Conservation (phyloP, 2,797 vertebrate species). For the Petrocephalus sullivani region DNA sequence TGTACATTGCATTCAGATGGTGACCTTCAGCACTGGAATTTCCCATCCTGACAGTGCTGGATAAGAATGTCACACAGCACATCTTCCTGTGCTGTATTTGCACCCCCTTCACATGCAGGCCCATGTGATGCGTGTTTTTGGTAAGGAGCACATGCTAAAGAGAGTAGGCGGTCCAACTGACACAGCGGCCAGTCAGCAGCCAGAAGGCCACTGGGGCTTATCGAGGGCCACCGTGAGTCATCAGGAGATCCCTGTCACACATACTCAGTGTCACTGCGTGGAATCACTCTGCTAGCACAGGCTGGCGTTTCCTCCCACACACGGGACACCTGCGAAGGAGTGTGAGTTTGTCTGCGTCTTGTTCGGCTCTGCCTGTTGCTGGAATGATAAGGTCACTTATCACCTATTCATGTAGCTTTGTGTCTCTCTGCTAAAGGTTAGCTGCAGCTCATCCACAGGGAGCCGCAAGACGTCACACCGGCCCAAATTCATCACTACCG, state of each 20-base stretch:
- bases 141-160: background rate
- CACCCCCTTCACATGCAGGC: background rate
- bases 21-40: background rate
- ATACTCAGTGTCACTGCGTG: background rate
- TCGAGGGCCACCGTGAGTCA: background rate
- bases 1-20: background rate
- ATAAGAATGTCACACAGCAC: background rate
- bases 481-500: background rate
- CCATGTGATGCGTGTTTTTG: background rate
- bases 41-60: background rate
- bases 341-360: background rate
- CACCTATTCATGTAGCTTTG: background rate
- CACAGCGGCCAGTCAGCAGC: constrained; percentile 17
- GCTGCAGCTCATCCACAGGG: background rate
- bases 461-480: background rate
- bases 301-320: background rate
- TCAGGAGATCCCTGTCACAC: background rate
- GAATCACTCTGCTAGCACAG: background rate
- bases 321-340: background rate
- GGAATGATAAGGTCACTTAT: background rate
- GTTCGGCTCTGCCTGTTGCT: background rate
- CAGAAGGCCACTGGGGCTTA: background rate
- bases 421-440: background rate
- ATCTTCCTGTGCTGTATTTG: background rate
- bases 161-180: background rate